Percentiles rank a stretch among this genome's conserved stretches.
Conservation (phyloP, 2,888 invertebrate species). For the Nomada hirtipes region DNA sequence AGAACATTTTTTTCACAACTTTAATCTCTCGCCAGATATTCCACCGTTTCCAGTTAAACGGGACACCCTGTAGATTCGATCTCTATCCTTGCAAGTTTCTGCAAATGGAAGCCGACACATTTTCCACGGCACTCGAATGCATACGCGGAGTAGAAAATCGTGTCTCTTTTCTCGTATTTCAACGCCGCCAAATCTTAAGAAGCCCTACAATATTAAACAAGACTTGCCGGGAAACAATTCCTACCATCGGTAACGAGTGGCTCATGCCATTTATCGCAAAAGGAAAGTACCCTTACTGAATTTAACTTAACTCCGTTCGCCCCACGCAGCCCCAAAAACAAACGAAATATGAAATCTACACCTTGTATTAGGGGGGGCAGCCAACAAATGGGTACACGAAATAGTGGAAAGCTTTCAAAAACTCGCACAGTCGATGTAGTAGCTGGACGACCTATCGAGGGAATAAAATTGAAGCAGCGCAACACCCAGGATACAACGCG, state of each 20-base stretch:
- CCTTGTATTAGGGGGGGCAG: background rate
- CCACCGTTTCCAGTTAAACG: too few species aligned
- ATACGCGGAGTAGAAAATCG: background rate
- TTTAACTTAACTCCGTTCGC: too few species aligned
- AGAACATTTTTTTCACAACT: too few species aligned
- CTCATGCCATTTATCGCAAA: too few species aligned
- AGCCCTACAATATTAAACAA: background rate
- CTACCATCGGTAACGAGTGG: background rate
- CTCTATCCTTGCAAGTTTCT: slow-evolving; percentile 5
- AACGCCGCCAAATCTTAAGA: background rate
- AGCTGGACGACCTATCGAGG: background rate
- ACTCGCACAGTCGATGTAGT: background rate
- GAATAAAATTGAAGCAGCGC: slow-evolving; percentile 5
- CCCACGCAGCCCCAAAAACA: too few species aligned
- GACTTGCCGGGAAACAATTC: background rate
- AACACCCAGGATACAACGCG: background rate
- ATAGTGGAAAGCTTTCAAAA: slow-evolving; percentile 2
- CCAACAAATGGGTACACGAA: too few species aligned
- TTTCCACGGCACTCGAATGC: slow-evolving; percentile 17
- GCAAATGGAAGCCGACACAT: slow-evolving; percentile 13
- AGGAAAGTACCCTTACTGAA: too few species aligned
- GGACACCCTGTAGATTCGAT: slow-evolving; percentile 11
- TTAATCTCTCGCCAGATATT: too few species aligned
- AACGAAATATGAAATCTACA: background rate
- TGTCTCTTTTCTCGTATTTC: background rate